A percentile compares a stretch with the other conserved stretches of the same genome.
Conservation (phyloP, 2,888 invertebrate genomes). For the Lissonota sp. region DNA sequence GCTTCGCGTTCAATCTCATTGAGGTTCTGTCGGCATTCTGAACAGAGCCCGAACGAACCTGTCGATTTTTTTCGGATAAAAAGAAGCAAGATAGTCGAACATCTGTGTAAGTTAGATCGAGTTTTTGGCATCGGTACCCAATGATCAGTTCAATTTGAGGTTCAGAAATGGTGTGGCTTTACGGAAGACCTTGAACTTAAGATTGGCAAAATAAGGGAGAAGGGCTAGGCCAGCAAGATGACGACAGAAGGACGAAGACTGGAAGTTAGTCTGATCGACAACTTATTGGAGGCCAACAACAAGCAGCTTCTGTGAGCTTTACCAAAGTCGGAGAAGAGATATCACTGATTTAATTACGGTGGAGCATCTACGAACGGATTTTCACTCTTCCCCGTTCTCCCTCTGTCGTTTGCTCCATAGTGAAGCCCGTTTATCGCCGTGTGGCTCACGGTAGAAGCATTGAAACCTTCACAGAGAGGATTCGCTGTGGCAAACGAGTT, state of each 20-base stretch:
- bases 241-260: constrained; percentile 11
- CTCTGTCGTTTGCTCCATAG: constrained; percentile 43
- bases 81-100: too few species aligned
- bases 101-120: too few species aligned
- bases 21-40: neutral
- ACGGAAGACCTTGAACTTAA: too few species aligned
- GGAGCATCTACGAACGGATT: constrained; percentile 60
- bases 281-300: constrained; percentile 49
- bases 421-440: constrained; percentile 50
- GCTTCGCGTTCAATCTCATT: neutral
- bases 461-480: constrained; percentile 43
- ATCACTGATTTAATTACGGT: constrained; percentile 68
- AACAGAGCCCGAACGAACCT: neutral
- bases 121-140: too few species aligned
- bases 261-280: constrained; percentile 48
- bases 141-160: too few species aligned
- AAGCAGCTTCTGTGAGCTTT: constrained; percentile 40
- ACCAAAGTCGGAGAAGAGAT: constrained; percentile 53
- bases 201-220: neutral
- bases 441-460: constrained; percentile 40
- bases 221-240: constrained; percentile 24
- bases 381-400: constrained; percentile 1
- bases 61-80: too few species aligned
- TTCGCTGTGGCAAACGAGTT: constrained; percentile 9
- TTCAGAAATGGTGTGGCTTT: too few species aligned